phyloP scores from a whole-genome alignment of 1,140 invertebrate species.

The Venustaconcha ellipsiformis region DNA sequence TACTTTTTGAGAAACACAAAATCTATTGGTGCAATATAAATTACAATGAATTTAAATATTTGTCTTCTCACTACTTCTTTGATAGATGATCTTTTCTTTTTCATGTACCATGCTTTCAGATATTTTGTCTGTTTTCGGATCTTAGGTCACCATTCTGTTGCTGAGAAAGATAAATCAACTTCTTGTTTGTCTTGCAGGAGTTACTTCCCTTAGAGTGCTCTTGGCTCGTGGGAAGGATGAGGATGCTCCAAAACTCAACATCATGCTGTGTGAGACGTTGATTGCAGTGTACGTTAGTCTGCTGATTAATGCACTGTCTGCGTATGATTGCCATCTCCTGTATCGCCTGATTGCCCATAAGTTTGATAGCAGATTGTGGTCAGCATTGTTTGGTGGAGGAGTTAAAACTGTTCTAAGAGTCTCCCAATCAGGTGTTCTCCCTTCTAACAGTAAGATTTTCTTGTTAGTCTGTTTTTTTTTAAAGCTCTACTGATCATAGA shows the following conservation, averaged over 20 bases:
- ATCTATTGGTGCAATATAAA: too few relatives aligned
- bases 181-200: slow-evolving; percentile 71
- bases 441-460: too few relatives aligned
- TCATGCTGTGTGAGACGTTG: slow-evolving; percentile 93
- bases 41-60: too few relatives aligned
- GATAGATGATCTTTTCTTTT: too few relatives aligned
- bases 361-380: slow-evolving; percentile 86
- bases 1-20: too few relatives aligned
- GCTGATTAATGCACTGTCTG: slow-evolving; percentile 91
- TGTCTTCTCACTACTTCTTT: too few relatives aligned
- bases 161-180: too few relatives aligned
- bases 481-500: too few relatives aligned
- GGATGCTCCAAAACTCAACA: slow-evolving; percentile 91
- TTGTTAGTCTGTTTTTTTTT: too few relatives aligned
- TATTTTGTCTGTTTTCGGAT: too few relatives aligned
- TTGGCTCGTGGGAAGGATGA: slow-evolving; percentile 95
- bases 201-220: slow-evolving; percentile 90
- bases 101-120: too few relatives aligned
- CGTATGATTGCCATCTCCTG: slow-evolving; percentile 93
- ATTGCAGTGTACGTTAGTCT: slow-evolving; percentile 92
- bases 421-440: slow-evolving; percentile 3
- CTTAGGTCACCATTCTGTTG: too few relatives aligned
- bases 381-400: slow-evolving; percentile 92
- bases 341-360: slow-evolving; percentile 87
- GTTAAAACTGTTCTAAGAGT: slow-evolving; percentile 83